Conservation (phyloP, 1,140 invertebrate species). For the Ganaspis sp. region DNA sequence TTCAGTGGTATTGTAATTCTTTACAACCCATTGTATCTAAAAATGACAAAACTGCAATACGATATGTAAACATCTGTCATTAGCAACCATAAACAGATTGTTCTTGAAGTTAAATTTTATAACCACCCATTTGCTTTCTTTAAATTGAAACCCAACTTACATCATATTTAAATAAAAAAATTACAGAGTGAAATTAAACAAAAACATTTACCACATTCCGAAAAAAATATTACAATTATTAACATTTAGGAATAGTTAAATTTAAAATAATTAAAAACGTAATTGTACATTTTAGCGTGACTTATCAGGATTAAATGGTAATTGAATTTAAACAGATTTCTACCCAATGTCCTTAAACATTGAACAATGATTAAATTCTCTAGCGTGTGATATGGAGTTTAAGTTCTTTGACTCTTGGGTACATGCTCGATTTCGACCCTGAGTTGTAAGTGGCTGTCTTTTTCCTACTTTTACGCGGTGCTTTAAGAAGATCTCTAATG, state of each 20-base stretch:
- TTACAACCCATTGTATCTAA: constrained; percentile 20
- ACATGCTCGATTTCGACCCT: constrained; percentile 37
- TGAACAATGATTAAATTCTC: not conserved
- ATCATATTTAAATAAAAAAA: constrained; percentile 39
- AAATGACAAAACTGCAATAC: constrained; percentile 10
- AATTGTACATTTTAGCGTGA: no score
- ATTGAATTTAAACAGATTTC: no score
- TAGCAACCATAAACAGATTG: constrained; percentile 1
- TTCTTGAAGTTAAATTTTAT: not conserved
- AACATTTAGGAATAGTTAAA: not conserved
- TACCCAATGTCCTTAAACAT: not conserved
- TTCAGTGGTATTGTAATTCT: constrained; percentile 7
- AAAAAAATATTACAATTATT: not conserved
- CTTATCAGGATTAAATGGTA: no score
- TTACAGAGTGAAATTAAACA: constrained; percentile 24
- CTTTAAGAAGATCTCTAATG: constrained; percentile 44
- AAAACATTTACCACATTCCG: not conserved
- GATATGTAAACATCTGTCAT: constrained; percentile 8
- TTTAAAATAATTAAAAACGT: no score
- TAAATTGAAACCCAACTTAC: not conserved
- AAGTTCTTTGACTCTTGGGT: constrained; percentile 43
- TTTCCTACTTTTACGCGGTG: constrained; percentile 29
- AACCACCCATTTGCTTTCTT: not conserved
- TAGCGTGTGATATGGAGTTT: not conserved
- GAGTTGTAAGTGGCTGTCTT: constrained; percentile 32